Evolutionary conservation across 1,140 invertebrate genomes (phyloP).

Genomic region (Saccostrea cuccullata): DNA sequence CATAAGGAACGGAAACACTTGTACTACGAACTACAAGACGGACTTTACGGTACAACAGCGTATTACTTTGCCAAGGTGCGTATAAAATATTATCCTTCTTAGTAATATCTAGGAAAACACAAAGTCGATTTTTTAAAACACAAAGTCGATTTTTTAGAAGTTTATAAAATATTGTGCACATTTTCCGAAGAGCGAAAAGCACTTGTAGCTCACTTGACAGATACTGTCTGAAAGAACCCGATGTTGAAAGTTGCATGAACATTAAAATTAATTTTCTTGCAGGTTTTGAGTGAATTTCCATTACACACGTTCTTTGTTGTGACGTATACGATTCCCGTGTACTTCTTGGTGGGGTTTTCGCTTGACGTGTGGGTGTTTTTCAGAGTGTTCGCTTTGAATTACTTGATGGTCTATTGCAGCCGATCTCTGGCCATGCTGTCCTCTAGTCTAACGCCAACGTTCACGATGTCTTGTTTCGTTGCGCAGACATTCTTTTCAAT

Average conservation of each 20-base stretch:
- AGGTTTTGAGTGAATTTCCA: constrained; percentile 72
- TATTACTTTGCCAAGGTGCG: constrained; percentile 75
- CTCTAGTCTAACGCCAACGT: constrained; percentile 69
- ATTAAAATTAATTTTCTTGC: constrained; percentile 43
- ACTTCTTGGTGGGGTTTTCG: constrained; percentile 67
- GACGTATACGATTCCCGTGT: constrained; percentile 69
- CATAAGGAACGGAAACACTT: constrained; percentile 69
- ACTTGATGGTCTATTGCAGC: constrained; percentile 69
- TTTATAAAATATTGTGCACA: no score
- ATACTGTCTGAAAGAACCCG: no score
- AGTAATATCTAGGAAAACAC: no score
- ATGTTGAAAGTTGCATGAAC: background rate
- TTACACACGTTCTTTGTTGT: constrained; percentile 69
- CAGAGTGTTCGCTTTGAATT: constrained; percentile 68
- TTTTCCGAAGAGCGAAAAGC: background rate
- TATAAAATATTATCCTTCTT: background rate
- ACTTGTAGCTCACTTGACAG: no score
- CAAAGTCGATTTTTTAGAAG: no score
- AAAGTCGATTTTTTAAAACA: no score
- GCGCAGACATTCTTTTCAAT: constrained; percentile 71
- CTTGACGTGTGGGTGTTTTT: constrained; percentile 62
- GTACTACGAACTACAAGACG: constrained; percentile 72
- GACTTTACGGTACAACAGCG: constrained; percentile 66
- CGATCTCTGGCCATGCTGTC: constrained; percentile 69
- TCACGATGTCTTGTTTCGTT: constrained; percentile 67